Conservation (phyloP, 2,888 invertebrate genomes). For the Stenodema calcarata region DNA sequence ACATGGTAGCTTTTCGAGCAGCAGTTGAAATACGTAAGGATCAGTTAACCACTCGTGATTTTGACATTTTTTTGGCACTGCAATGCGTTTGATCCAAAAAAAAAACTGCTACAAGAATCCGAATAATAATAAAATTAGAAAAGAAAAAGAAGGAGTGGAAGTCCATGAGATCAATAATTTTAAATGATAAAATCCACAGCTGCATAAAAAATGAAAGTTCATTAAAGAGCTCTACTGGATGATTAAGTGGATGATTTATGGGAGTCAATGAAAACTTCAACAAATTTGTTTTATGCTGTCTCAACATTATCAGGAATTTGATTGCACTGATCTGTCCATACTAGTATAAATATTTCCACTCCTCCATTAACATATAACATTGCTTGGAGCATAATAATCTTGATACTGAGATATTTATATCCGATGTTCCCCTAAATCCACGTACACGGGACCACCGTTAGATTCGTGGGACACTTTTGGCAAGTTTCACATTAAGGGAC, state of each 20-base stretch:
- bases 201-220: neutral
- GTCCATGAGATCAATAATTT: neutral
- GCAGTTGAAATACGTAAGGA: too few relatives aligned
- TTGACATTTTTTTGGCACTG: neutral
- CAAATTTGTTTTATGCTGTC: neutral
- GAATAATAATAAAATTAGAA: neutral
- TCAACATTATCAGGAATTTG: neutral
- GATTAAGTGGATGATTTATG: too few relatives aligned
- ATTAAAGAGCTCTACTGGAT: too few relatives aligned
- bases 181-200: neutral
- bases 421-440: too few relatives aligned
- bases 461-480: too few relatives aligned
- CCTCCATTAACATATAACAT: neutral
- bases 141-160: neutral
- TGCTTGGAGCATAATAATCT: neutral
- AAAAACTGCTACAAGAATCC: neutral
- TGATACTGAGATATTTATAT: too few relatives aligned
- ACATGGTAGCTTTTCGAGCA: too few relatives aligned
- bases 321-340: neutral
- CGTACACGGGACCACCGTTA: too few relatives aligned
- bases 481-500: too few relatives aligned
- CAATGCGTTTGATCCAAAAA: neutral
- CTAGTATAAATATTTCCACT: neutral
- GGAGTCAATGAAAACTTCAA: too few relatives aligned
- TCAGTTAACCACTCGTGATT: neutral